A percentile compares a stretch with the other conserved stretches of the same genome.
Evolutionary conservation across 2,113 vertebrate genomes (phyloP).

Genomic region (Zootoca vivipara): DNA sequence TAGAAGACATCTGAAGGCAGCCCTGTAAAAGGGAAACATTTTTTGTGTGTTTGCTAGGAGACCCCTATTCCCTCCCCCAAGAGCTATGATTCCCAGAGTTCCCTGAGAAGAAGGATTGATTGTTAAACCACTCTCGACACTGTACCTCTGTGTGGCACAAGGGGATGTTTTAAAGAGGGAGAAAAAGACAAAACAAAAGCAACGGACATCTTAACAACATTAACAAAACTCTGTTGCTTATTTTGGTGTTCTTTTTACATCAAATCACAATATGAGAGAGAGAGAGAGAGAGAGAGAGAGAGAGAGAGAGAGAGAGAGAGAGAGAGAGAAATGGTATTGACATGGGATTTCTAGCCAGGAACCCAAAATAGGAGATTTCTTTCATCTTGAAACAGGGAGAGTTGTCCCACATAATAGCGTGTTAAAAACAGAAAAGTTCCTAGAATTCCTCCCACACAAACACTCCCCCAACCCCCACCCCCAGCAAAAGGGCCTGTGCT

Average conservation of each 20-base stretch:
- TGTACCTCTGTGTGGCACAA: too few relatives aligned
- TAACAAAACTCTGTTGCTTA: background rate
- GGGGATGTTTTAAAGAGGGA: background rate
- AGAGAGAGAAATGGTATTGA: background rate
- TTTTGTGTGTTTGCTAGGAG: too few relatives aligned
- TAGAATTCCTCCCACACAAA: background rate
- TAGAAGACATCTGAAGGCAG: too few relatives aligned
- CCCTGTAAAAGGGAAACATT: too few relatives aligned
- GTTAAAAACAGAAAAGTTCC: background rate
- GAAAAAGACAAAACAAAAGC: background rate
- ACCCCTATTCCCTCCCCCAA: too few relatives aligned
- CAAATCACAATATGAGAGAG: background rate
- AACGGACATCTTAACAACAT: too few relatives aligned
- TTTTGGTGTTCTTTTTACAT: background rate
- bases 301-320: too few relatives aligned
- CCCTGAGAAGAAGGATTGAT: too few relatives aligned
- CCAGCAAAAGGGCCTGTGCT: conserved; percentile 34
- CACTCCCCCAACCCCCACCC: too few relatives aligned
- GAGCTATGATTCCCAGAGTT: too few relatives aligned
- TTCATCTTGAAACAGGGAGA: background rate
- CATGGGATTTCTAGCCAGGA: background rate
- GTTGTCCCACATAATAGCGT: background rate
- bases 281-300: too few relatives aligned
- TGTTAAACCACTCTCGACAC: too few relatives aligned
- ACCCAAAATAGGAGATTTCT: background rate